Evolutionary conservation across 2,113 vertebrate genomes (phyloP).

Genomic region (Hiodon alosoides): DNA sequence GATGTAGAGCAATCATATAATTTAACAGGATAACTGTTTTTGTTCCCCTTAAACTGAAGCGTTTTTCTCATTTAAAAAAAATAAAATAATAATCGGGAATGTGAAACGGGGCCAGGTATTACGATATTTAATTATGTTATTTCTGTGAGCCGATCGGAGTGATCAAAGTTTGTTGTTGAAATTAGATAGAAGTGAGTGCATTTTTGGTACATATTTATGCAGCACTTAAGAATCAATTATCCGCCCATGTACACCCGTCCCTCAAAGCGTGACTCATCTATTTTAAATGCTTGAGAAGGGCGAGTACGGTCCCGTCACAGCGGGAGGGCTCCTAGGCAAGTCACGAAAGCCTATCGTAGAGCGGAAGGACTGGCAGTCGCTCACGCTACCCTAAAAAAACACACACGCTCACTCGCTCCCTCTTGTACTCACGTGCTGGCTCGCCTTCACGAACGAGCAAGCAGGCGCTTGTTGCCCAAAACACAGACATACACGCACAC

Average conservation of each 20-base stretch:
- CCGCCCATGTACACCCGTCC: constrained; percentile 37
- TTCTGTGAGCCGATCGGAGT: constrained; percentile 47
- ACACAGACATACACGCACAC: constrained; percentile 16
- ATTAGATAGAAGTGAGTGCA: constrained; percentile 48
- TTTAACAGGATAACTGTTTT: no score
- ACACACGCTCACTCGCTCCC: constrained; percentile 1
- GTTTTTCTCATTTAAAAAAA: no score
- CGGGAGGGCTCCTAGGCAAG: constrained; percentile 59
- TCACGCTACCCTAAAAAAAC: constrained; percentile 46
- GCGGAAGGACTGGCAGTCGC: constrained; percentile 16
- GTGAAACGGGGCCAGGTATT: neutral
- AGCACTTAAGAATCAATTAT: constrained; percentile 66
- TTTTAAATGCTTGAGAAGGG: constrained; percentile 65
- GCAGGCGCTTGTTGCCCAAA: neutral
- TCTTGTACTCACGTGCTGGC: neutral
- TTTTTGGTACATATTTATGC: constrained; percentile 50
- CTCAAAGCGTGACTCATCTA: constrained; percentile 50
- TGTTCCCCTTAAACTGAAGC: no score
- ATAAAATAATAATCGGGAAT: no score
- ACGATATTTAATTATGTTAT: constrained; percentile 42
- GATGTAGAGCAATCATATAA: no score
- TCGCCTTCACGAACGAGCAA: neutral
- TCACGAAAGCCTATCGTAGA: constrained; percentile 57
- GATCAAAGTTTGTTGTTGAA: constrained; percentile 47
- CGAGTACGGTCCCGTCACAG: constrained; percentile 56